Base-by-base conservation (phyloP, 2,888 invertebrate genomes). In the Peribatodes rhomboidaria region DNA sequence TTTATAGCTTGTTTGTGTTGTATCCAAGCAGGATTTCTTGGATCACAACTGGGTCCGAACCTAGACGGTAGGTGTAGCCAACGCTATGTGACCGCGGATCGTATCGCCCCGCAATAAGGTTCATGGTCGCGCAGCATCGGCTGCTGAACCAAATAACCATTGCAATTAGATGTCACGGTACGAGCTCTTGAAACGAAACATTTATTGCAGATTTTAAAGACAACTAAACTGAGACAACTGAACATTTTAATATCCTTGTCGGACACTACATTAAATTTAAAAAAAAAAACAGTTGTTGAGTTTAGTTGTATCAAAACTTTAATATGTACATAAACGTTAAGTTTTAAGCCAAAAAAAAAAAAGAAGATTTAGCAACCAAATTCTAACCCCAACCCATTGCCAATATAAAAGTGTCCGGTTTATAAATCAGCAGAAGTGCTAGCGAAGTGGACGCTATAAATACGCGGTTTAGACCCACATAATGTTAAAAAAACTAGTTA, bases 401-500 rank as follows among this genome's bases (percentile, higher is more conserved):
- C 14, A 47, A 54, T 46, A 37, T 16, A 46, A n/a, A 64, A 75
- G 78, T 77, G 76, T 70, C 69, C 71, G 33, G 50, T 56, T 33
- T n/a, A 58, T 49, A 35, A 44, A 41, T n/a, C 63, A 65, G 57
- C 50, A 53, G 61, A 65, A 70, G 77, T 74, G 75, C 67, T 69
- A 77, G 84, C 82, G 82, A 79, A 70, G 80, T 33, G 82, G 85
- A 85, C 86, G 82, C 82, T 84, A n/a, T 71, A 72, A 57, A 69
- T 74, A 78, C 74, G 75, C 75, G 56, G 57, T 61, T 74, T 73
- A 78, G 76, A 75, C 55, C 27, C n/a, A 77, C 70, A 73, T 74
- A 79, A 78, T 80, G 81, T 81, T 79, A 75, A 75, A 63, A 50
- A 50, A 77, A 75, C 70, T 81, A 85, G 80, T 73, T 81, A 75